phyloP scores from a whole-genome alignment of 2,797 vertebrate genomes.

The Benthosema pterotum region DNA sequence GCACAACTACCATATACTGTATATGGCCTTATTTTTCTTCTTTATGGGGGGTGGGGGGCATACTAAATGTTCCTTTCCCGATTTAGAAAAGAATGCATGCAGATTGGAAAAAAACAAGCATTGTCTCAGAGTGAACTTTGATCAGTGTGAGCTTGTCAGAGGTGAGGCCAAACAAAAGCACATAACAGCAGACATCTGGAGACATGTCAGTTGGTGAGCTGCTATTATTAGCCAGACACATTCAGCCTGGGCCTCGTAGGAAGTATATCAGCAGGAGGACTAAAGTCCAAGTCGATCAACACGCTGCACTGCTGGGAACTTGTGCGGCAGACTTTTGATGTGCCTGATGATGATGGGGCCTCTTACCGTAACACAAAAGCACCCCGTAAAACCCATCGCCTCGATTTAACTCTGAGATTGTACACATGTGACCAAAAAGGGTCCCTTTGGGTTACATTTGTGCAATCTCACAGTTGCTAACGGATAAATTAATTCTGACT shows the following conservation, averaged over 20 bases:
- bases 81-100: neutral
- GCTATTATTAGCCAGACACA: constrained; percentile 71
- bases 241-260: constrained; percentile 39
- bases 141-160: constrained; percentile 36
- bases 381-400: too few relatives aligned
- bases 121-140: constrained; percentile 51
- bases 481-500: too few relatives aligned
- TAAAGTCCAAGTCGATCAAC: constrained; percentile 16
- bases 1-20: too few relatives aligned
- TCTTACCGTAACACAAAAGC: neutral
- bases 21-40: too few relatives aligned
- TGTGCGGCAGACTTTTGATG: constrained; percentile 26
- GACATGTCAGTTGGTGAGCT: constrained; percentile 25
- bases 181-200: constrained; percentile 72
- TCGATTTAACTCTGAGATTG: too few relatives aligned
- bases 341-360: too few relatives aligned
- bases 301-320: constrained; percentile 44
- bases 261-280: constrained; percentile 42
- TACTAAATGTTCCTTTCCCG: too few relatives aligned
- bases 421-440: too few relatives aligned
- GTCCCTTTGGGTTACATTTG: too few relatives aligned
- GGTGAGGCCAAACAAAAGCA: constrained; percentile 31
- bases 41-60: too few relatives aligned
- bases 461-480: too few relatives aligned
- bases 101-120: constrained; percentile 43